These are phyloP conservation scores for Coreoperca whiteheadi DNA, from an alignment of 2,113 vertebrate species.

Conservation along the genomic window DNA sequence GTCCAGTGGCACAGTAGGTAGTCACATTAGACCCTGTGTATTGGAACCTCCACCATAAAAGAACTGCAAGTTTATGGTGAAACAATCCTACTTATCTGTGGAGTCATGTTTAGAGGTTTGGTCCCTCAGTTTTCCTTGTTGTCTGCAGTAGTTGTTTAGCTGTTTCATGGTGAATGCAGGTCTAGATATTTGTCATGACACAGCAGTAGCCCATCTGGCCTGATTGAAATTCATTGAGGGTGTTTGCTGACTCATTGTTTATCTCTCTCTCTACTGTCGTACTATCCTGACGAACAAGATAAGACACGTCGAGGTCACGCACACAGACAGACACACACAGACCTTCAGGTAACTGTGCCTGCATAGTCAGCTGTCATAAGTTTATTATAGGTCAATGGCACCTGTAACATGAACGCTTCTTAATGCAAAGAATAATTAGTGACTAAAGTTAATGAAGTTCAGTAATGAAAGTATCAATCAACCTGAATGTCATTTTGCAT, in stretches of 20 bases:
- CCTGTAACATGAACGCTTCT: conserved; percentile 13
- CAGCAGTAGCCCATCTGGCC: conserved; percentile 72
- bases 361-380: conserved; percentile 39
- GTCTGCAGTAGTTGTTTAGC: conserved; percentile 12
- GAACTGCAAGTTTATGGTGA: neutral
- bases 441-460: neutral
- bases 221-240: conserved; percentile 73
- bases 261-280: conserved; percentile 55
- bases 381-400: conserved; percentile 50
- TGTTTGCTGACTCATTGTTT: conserved; percentile 81
- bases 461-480: neutral
- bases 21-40: neutral
- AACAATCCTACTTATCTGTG: neutral
- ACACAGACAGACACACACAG: conserved; percentile 1
- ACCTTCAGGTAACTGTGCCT: conserved; percentile 47
- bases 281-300: conserved; percentile 67
- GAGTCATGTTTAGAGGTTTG: neutral
- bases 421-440: neutral
- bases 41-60: neutral
- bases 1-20: neutral
- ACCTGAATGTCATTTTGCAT: neutral
- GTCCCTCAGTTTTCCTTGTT: neutral
- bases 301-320: conserved; percentile 65
- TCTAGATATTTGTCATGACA: conserved; percentile 62
- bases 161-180: conserved; percentile 21